phyloP scores from a whole-genome alignment of 2,113 vertebrate species.

The Callopanchax toddi region DNA sequence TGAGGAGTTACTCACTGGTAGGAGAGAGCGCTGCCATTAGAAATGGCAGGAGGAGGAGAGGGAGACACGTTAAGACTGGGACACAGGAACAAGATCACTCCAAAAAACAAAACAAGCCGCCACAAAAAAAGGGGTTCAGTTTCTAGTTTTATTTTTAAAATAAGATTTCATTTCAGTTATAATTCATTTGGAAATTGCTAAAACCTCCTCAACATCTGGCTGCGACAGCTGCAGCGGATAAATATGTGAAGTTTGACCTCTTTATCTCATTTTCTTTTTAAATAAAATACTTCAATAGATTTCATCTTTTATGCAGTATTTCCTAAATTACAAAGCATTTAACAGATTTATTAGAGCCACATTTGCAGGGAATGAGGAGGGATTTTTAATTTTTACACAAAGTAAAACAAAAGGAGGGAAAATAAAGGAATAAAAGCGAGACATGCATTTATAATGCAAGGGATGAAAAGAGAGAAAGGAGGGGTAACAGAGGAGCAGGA shows the following conservation, averaged over 20 bases:
- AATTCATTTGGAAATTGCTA: slow-evolving; percentile 88
- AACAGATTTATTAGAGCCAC: slow-evolving; percentile 70
- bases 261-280: slow-evolving; percentile 84
- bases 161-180: slow-evolving; percentile 93
- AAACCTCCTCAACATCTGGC: slow-evolving; percentile 76
- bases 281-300: slow-evolving; percentile 94
- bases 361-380: slow-evolving; percentile 84
- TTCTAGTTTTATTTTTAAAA: slow-evolving; percentile 95
- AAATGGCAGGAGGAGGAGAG: slow-evolving; percentile 70
- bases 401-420: slow-evolving; percentile 43
- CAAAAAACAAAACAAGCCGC: slow-evolving; percentile 74
- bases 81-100: slow-evolving; percentile 75
- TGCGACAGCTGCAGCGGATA: slow-evolving; percentile 78
- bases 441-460: slow-evolving; percentile 73
- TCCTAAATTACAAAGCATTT: slow-evolving; percentile 91
- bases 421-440: background rate
- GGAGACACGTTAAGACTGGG: slow-evolving; percentile 72
- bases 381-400: slow-evolving; percentile 70
- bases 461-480: slow-evolving; percentile 28
- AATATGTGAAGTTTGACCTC: slow-evolving; percentile 83
- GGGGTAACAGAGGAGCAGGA: slow-evolving; percentile 69
- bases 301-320: slow-evolving; percentile 86
- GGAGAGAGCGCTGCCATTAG: slow-evolving; percentile 70
- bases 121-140: slow-evolving; percentile 68
- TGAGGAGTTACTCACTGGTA: slow-evolving; percentile 76